Conservation (phyloP, 37 sponge, comb jelly and placozoan species). For the Dysidea cf. avara region DNA sequence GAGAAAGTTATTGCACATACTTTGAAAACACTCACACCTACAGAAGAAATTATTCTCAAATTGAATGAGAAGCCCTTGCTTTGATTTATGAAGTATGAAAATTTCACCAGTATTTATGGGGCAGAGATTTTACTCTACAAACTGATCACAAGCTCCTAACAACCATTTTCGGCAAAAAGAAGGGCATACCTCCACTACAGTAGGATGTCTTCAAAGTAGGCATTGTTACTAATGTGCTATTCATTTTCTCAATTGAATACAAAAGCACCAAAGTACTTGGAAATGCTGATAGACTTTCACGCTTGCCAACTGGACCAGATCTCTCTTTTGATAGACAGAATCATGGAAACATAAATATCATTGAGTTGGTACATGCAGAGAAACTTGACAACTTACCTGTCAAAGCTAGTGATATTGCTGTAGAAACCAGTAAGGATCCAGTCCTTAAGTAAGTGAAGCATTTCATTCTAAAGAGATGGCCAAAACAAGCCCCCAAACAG, state of each 20-base stretch:
- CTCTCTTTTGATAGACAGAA: too few relatives aligned
- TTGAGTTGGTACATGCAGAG: not conserved
- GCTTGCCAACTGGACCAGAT: conserved; percentile 13
- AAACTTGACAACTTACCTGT: conserved; percentile 10
- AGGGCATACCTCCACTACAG: too few relatives aligned
- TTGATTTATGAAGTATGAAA: not conserved
- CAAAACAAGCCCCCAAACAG: not conserved
- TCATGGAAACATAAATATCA: too few relatives aligned
- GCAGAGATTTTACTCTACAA: not conserved
- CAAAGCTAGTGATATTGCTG: not conserved
- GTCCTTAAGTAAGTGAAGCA: conserved; percentile 39
- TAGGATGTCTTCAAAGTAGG: conserved; percentile 17
- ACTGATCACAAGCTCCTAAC: not conserved
- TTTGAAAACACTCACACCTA: too few relatives aligned
- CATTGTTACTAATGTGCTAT: conserved; percentile 18
- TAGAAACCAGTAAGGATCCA: conserved; percentile 32
- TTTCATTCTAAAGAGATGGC: conserved; percentile 48
- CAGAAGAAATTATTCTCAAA: not conserved
- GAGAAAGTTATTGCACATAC: too few relatives aligned
- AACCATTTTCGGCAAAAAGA: too few relatives aligned
- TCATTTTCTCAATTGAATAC: conserved; percentile 6
- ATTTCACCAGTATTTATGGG: not conserved
- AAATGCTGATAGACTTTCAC: conserved; percentile 40
- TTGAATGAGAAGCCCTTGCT: conserved; percentile 1
- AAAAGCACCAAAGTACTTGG: conserved; percentile 17